These are phyloP conservation scores for Augiades crinisus DNA, from an alignment of 2,888 invertebrate genomes.

Conservation along the genomic window DNA sequence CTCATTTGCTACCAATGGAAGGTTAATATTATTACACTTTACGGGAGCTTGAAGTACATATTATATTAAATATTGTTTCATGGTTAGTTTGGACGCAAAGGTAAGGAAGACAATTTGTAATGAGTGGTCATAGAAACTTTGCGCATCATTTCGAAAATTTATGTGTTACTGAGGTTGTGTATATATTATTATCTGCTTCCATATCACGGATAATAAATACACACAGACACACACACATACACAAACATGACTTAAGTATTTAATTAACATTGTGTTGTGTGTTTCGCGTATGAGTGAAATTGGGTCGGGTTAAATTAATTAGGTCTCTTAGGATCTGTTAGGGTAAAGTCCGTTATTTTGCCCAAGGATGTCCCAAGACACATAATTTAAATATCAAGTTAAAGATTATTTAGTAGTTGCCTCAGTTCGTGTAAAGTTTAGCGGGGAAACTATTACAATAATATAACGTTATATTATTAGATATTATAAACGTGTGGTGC, in stretches of 20 bases:
- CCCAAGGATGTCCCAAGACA: neutral
- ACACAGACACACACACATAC: neutral
- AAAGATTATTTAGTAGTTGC: neutral
- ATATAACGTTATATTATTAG: too few species aligned
- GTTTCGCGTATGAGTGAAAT: neutral
- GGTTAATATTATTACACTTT: neutral
- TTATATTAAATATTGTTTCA: constrained; percentile 36
- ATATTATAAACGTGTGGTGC: too few species aligned
- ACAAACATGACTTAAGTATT: constrained; percentile 4
- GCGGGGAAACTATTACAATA: too few species aligned
- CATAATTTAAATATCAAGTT: neutral
- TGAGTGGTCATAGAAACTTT: too few species aligned
- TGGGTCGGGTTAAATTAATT: constrained; percentile 2
- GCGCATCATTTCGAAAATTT: too few species aligned
- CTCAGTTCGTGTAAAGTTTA: neutral
- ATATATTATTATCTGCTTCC: too few species aligned
- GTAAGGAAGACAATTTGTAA: too few species aligned
- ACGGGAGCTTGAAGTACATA: neutral
- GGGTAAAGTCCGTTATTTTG: neutral
- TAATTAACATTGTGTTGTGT: constrained; percentile 34
- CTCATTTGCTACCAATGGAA: neutral
- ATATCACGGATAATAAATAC: too few species aligned
- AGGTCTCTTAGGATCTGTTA: neutral
- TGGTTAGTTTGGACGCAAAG: too few species aligned
- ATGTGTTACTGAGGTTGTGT: too few species aligned